Evolutionary conservation across 2,113 vertebrate species (phyloP).

Genomic region (Atractosteus spatula): DNA sequence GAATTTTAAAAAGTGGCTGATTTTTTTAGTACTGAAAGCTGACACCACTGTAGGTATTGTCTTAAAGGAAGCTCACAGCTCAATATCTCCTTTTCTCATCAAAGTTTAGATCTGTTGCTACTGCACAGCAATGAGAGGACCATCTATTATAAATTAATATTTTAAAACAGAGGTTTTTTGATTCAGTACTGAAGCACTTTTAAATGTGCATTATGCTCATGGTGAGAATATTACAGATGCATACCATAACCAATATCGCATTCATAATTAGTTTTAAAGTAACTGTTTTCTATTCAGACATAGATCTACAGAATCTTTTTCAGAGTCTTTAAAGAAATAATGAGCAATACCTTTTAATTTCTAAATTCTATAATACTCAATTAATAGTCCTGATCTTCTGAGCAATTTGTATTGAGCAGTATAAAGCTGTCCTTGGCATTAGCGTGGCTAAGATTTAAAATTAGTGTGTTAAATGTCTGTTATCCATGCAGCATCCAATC

Average conservation of each 20-base stretch:
- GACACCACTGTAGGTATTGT: neutral
- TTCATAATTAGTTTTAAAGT: neutral
- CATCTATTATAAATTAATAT: neutral
- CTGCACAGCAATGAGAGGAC: neutral
- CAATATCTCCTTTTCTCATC: neutral
- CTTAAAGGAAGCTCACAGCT: neutral
- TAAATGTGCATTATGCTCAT: neutral
- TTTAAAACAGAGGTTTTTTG: neutral
- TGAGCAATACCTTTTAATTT: too few relatives aligned
- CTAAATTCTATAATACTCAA: too few relatives aligned
- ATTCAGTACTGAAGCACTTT: neutral
- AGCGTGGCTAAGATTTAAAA: too few relatives aligned
- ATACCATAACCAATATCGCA: neutral
- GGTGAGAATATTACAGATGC: neutral
- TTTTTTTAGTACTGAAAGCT: too few relatives aligned
- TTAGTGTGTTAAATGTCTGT: too few relatives aligned
- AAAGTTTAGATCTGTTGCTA: neutral
- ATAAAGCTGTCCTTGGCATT: too few relatives aligned
- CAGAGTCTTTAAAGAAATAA: too few relatives aligned
- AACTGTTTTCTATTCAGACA: neutral
- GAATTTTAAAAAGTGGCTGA: too few relatives aligned
- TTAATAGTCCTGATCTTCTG: too few relatives aligned
- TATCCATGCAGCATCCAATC: too few relatives aligned
- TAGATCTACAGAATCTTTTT: too few relatives aligned
- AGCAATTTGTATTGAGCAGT: too few relatives aligned